Conservation (phyloP, 2,113 vertebrate genomes). For the Cyanocitta stelleri region DNA sequence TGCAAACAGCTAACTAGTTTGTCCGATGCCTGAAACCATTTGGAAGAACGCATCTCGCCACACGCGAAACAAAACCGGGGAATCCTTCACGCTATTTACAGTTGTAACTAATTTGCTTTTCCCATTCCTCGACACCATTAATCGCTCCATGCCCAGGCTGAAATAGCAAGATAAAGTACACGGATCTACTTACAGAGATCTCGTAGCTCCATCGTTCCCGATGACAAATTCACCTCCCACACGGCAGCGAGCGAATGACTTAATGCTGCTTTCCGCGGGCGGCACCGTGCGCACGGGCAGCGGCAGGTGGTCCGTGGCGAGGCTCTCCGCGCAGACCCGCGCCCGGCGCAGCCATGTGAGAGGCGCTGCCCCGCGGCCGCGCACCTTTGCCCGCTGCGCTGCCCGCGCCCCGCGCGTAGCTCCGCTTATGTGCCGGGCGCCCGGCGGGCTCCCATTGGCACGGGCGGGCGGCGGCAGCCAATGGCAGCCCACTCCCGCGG, state of each 20-base stretch:
- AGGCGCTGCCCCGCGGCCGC: constrained; percentile 47
- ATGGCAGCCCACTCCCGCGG: constrained; percentile 74
- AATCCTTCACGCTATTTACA: background rate
- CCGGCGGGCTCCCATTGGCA: constrained; percentile 82
- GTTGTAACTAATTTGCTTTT: background rate
- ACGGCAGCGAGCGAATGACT: constrained; percentile 35
- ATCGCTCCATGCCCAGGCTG: background rate
- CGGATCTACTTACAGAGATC: constrained; percentile 76
- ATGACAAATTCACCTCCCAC: constrained; percentile 57
- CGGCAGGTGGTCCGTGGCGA: constrained; percentile 18
- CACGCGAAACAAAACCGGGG: background rate
- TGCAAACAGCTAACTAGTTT: background rate
- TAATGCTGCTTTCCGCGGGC: constrained; percentile 50
- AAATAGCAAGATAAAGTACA: background rate
- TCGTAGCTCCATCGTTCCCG: constrained; percentile 74
- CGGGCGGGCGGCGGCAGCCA: constrained; percentile 75
- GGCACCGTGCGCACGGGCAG: constrained; percentile 19
- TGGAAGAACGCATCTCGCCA: background rate
- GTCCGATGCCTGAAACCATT: background rate
- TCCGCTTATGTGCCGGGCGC: constrained; percentile 88
- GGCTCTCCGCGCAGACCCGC: constrained; percentile 33
- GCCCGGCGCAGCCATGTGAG: constrained; percentile 68
- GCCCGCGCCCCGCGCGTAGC: constrained; percentile 64
- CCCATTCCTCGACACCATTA: background rate
- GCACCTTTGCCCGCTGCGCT: constrained; percentile 64